phyloP scores from a whole-genome alignment of 2,113 vertebrate species.

The Ammospiza caudacuta region DNA sequence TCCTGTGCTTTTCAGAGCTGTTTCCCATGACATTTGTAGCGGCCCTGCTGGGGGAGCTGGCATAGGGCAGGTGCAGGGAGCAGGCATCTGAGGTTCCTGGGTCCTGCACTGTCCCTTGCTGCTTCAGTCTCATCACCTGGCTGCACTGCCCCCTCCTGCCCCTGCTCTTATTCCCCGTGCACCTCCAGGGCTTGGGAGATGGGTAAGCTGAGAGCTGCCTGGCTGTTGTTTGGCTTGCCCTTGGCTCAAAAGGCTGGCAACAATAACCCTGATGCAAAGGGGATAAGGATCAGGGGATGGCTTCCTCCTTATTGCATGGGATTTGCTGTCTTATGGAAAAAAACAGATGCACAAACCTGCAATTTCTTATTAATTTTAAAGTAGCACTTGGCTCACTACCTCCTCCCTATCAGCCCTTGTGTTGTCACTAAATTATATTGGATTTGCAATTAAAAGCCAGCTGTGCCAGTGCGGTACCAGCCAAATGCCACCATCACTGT shows the following conservation, averaged over 20 bases:
- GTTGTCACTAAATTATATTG: slow-evolving; percentile 51
- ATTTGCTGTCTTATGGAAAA: slow-evolving; percentile 11
- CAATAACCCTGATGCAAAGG: not conserved
- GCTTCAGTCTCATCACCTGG: accelerated
- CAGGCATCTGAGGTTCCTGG: not conserved
- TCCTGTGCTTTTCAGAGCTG: not conserved
- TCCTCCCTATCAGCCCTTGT: not conserved
- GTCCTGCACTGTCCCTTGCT: not conserved
- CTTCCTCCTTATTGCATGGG: not conserved
- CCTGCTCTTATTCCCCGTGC: accelerated
- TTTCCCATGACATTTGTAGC: accelerated
- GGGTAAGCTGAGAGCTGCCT: not conserved
- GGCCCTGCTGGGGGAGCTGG: not conserved
- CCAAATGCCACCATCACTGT: slow-evolving; percentile 44
- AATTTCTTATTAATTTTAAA: slow-evolving; percentile 59
- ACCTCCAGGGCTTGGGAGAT: not conserved
- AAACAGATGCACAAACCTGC: not conserved
- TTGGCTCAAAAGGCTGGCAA: not conserved
- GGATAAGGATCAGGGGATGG: not conserved
- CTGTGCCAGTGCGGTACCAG: slow-evolving; percentile 52
- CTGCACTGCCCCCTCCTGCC: not conserved
- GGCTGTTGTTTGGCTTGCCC: not conserved
- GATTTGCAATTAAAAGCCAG: slow-evolving; percentile 67
- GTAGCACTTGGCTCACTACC: slow-evolving; percentile 24
- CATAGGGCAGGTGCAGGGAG: accelerated